Base-by-base conservation (phyloP, 92 coral and sea anemone species). In the Paramuricea clavata region DNA sequence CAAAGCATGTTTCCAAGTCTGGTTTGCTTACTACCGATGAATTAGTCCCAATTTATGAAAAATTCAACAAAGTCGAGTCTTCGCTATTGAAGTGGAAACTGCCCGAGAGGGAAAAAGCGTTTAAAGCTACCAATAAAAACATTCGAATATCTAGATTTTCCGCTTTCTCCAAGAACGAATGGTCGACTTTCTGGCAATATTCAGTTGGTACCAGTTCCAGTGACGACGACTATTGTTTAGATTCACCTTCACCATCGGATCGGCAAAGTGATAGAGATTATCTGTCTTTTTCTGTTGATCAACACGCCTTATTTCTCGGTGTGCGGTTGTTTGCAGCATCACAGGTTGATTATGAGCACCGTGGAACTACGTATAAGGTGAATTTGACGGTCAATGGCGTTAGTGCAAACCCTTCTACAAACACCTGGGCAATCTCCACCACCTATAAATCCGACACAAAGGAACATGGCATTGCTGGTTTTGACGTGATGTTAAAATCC, bases 241-340 rank as follows among this genome's bases (percentile, higher is more conserved):
- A n/a, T n/a, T n/a, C n/a, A n/a, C n/a, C n/a, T n/a, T n/a, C n/a
- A n/a, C n/a, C n/a, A n/a, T n/a, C 44, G 44, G 4, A 39, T 39
- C 5, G 44, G 10, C 44, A 39, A 87, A 39, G 44, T 4, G 5
- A 74, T 33, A 77, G 93, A 43, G 95, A 95, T 62, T 36, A 70
- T 7, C 76, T 95, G n/a, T 89, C 77, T 3, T 90, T 95, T 74
- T 35, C 91, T 17, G 98, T 90, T 28, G 85, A 75, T 69, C 86
- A 92, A 15, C 83, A 90, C 1, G 41, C 93, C 11, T 49, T 44
- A 23, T 36, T 95, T 10, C 81, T 87, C 64, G 98, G 98, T 31
- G 85, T 95, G 22, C 92, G 93, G 6, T 86, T 95, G 49, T 95
- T 91, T 35, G 98, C 97, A 17, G 73, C 82, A 39, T 4, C 44